phyloP scores from a whole-genome alignment of 2,888 invertebrate species.

The Volucella inanis region DNA sequence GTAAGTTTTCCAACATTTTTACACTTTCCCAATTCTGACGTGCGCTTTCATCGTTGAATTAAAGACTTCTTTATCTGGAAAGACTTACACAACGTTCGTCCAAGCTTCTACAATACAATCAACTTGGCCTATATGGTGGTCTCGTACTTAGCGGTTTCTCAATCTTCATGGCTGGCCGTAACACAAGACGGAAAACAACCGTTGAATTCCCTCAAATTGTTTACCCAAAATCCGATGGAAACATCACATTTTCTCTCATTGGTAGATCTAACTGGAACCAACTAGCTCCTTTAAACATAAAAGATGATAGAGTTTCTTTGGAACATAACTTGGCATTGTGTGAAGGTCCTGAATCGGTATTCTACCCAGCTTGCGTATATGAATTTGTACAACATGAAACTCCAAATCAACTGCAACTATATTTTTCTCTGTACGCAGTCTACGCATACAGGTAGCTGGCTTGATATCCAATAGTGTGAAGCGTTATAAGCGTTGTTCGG shows the following conservation, averaged over 20 bases:
- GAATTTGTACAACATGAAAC: slow-evolving; percentile 95
- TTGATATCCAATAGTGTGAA: no score
- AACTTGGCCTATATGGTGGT: slow-evolving; percentile 95
- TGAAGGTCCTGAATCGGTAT: slow-evolving; percentile 97
- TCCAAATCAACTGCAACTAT: slow-evolving; percentile 99
- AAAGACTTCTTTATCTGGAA: slow-evolving; percentile 87
- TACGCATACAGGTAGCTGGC: no score
- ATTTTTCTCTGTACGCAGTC: no score
- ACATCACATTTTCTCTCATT: slow-evolving; percentile 97
- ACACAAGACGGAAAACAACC: slow-evolving; percentile 92
- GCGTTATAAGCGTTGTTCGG: no score
- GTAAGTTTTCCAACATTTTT: slow-evolving; percentile 74
- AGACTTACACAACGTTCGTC: slow-evolving; percentile 93
- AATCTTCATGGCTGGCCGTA: slow-evolving; percentile 90
- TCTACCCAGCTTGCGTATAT: slow-evolving; percentile 99
- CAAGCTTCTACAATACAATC: slow-evolving; percentile 96
- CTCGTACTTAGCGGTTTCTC: slow-evolving; percentile 95
- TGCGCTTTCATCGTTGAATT: slow-evolving; percentile 81
- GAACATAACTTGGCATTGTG: slow-evolving; percentile 92
- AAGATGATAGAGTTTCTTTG: slow-evolving; percentile 94
- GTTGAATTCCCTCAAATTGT: slow-evolving; percentile 92
- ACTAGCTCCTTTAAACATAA: slow-evolving; percentile 96
- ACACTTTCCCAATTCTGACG: not conserved
- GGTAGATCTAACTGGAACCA: slow-evolving; percentile 99
- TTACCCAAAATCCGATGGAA: slow-evolving; percentile 98